These are phyloP conservation scores for Thymallus thymallus DNA, from an alignment of 2,113 vertebrate species.

Conservation along the genomic window DNA sequence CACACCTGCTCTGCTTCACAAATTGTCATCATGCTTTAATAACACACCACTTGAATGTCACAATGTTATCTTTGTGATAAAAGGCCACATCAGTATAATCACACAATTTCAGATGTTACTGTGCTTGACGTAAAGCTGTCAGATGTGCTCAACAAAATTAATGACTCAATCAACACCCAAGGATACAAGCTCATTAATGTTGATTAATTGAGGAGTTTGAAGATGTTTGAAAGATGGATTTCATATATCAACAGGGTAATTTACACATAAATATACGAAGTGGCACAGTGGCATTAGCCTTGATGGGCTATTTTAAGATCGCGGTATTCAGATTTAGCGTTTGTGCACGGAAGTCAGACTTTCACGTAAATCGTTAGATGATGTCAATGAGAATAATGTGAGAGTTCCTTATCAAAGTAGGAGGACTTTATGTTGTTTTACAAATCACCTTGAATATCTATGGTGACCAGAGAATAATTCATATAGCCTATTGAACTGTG, in stretches of 20 bases:
- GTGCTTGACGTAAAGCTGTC: constrained; percentile 67
- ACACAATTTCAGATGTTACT: constrained; percentile 58
- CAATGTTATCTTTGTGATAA: not conserved
- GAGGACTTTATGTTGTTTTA: too few relatives aligned
- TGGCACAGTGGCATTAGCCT: too few relatives aligned
- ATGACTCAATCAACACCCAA: constrained; percentile 62
- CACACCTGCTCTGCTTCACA: not conserved
- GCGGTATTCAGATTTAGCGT: not conserved
- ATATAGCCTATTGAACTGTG: not conserved
- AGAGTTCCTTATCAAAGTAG: too few relatives aligned
- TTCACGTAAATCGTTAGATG: too few relatives aligned
- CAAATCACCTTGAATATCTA: not conserved
- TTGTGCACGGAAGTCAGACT: not conserved
- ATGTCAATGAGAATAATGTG: too few relatives aligned
- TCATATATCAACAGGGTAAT: not conserved
- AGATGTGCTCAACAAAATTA: constrained; percentile 53
- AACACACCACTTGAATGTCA: constrained; percentile 32
- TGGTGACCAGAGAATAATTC: not conserved
- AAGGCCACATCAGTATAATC: constrained; percentile 18
- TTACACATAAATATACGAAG: too few relatives aligned
- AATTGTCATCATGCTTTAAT: not conserved
- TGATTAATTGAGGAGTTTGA: constrained; percentile 41
- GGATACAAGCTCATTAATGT: constrained; percentile 60
- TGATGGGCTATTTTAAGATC: too few relatives aligned
- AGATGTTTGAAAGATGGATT: not conserved